These are phyloP conservation scores for Drosophila mercatorum DNA, from an alignment of 2,888 invertebrate species.

Conservation along the genomic window DNA sequence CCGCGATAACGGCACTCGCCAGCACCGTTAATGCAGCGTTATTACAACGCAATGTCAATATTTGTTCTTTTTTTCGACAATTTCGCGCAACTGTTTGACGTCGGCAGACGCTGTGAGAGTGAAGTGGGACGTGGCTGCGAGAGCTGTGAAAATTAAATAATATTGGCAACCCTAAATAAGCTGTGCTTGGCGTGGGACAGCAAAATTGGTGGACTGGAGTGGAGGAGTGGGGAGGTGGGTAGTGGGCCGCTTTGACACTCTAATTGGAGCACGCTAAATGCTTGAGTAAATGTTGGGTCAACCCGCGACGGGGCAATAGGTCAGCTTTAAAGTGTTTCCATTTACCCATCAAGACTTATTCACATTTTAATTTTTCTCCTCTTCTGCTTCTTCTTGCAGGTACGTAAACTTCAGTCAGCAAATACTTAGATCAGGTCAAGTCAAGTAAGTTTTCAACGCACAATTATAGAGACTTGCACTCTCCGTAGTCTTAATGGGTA, in stretches of 20 bases:
- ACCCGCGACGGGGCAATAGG: constrained; percentile 24
- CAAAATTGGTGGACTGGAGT: not conserved
- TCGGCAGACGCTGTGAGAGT: constrained; percentile 24
- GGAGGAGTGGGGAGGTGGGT: not conserved
- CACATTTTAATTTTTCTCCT: constrained; percentile 16
- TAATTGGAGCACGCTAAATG: constrained; percentile 61
- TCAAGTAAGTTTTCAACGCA: constrained; percentile 35
- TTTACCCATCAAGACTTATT: not conserved
- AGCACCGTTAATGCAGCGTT: constrained; percentile 74
- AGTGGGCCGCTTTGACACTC: constrained; percentile 29
- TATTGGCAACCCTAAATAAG: constrained; percentile 72
- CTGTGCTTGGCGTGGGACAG: constrained; percentile 23
- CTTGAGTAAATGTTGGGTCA: constrained; percentile 23
- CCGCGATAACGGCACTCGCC: constrained; percentile 34
- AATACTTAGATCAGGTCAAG: constrained; percentile 8
- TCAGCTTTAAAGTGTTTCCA: constrained; percentile 31
- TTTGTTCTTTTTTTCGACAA: constrained; percentile 70
- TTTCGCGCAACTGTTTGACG: constrained; percentile 73
- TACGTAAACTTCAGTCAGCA: constrained; percentile 40
- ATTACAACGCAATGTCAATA: constrained; percentile 80
- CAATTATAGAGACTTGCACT: constrained; percentile 56
- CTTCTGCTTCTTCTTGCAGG: constrained; percentile 53
- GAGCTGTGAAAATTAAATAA: constrained; percentile 69
- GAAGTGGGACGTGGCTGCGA: not conserved
- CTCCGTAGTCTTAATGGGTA: constrained; percentile 26